Base-by-base conservation (phyloP, 1,140 invertebrate genomes). In the Chironomus tepperi region DNA sequence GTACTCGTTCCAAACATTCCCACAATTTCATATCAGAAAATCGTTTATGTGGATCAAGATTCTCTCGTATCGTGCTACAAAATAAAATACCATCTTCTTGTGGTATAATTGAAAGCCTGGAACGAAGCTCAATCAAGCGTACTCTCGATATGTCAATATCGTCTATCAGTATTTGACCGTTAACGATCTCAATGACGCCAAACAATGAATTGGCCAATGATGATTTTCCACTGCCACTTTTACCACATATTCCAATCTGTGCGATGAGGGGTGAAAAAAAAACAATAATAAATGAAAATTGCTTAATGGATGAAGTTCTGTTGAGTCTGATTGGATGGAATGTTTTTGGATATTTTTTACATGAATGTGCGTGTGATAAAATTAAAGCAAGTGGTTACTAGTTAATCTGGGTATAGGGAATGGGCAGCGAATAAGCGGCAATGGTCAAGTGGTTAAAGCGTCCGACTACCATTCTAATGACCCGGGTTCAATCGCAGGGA, bases 21-120 rank as follows among this genome's bases (percentile, higher is more conserved):
- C 90, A 92, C 75, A 98, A 87, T 78, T 94, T 89, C 42, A 85
- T 81, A 81, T 97, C 95, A 43, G 86, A 84, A 77, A 89, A 88
- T 73, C 90, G 85, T 72, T 86, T 84, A 15, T 89, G 84, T 2
- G 96, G 95, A 83, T 97, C 94, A 21, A 99, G 83, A 84, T 99
- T 99, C 79, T 97, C 92, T 76, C 93, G 83, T 70, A 98, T 84
- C 8, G 91, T 92, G n/a, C 94, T 95, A 77, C 88, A 90, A 83
- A 98, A 98, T 76, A 99, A 84, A 81, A 96, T 93, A 43, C 95
- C 93, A 85, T 81, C 90, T 77, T 94, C 91, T 85, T 99, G 97
- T 9, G 97, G 95, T 79, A 98, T 94, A 76, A 97, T 90, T 34
- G 94, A 93, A 75, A 99, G 82, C 72, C 90, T 86, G 21, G 91